Evolutionary conservation across 2,888 invertebrate genomes (phyloP).

Genomic region (Amphipyra tragopoginis): DNA sequence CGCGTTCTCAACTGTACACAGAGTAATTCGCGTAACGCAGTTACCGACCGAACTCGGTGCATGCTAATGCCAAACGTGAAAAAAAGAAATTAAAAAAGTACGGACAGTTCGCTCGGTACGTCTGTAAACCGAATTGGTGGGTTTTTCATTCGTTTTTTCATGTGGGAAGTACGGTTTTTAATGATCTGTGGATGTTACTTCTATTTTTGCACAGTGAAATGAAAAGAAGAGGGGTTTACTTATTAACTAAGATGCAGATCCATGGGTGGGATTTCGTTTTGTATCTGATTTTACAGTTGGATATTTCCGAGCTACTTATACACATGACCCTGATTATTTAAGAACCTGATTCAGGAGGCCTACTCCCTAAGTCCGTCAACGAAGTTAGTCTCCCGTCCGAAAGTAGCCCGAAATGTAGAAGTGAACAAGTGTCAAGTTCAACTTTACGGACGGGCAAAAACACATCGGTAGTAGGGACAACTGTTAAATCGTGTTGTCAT

Average conservation of each 20-base stretch:
- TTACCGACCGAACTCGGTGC: conserved; percentile 80
- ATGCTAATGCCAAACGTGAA: conserved; percentile 77
- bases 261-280: too few relatives aligned
- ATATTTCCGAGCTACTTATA: too few relatives aligned
- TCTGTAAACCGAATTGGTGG: conserved; percentile 72
- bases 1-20: conserved; percentile 46
- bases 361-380: too few relatives aligned
- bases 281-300: too few relatives aligned
- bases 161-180: conserved; percentile 48
- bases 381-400: too few relatives aligned
- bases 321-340: too few relatives aligned
- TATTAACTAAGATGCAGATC: background rate
- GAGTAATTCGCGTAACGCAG: conserved; percentile 77
- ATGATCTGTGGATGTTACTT: conserved; percentile 54
- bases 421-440: too few relatives aligned
- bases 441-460: too few relatives aligned
- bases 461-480: too few relatives aligned
- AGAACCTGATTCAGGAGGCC: too few relatives aligned
- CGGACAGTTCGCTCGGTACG: conserved; percentile 64
- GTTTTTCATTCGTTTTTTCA: conserved; percentile 61
- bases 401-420: too few relatives aligned
- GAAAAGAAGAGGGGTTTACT: conserved; percentile 21
- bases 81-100: conserved; percentile 69
- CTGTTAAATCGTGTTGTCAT: too few relatives aligned
- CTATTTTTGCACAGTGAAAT: conserved; percentile 27